Evolutionary conservation across 2,113 vertebrate species (phyloP), one percentile per base, ranked within the genome.

Genomic region (Malaclemys terrapin): DNA sequence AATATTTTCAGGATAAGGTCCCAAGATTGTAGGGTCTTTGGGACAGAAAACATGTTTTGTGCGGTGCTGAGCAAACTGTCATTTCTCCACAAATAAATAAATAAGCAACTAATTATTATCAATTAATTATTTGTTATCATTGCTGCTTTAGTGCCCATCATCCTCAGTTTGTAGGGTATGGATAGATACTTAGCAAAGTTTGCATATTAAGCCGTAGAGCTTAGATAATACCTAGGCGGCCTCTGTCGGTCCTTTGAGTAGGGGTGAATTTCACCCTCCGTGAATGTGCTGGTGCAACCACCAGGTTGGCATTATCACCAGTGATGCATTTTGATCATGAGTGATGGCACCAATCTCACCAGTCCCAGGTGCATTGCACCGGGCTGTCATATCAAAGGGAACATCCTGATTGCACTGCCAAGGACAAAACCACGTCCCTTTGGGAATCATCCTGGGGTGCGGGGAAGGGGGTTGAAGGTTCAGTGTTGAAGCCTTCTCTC

Each of bases 91-190:
- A 53, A 53, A 8, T 53, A 53, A 53, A 53, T 53, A 53, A 19
- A 19, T 10, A 22, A 52, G 0, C 13, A 11, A 69, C 80, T 3
- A 20, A 2, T 27, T 16, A 0, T 12, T 1, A 0, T 1, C 0
- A 17, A 35, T 3, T 42, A 12, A 0, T 0, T 27, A 35, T 4
- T 5, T 2, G 69, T 17, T 24, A 1, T 25, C 2, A 3, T 1
- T 2, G 78, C 22, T 9, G n/a, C 16, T 1, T 22, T 1, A 1
- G 65, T 49, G 1, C 1, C 4, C 57, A 20, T 8, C 69, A 45
- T 1, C 6, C 83, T 9, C 92, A 1, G 8, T 0, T 2, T 11
- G 59, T 0, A 38, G 84, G 56, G 4, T 29, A 0, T 25, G 9
- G 16, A 16, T 3, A 5, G 78, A 19, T 47, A 56, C 27, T 24